phyloP scores from a whole-genome alignment of 1,140 invertebrate genomes.

The Aphaenogaster ashmeadi region DNA sequence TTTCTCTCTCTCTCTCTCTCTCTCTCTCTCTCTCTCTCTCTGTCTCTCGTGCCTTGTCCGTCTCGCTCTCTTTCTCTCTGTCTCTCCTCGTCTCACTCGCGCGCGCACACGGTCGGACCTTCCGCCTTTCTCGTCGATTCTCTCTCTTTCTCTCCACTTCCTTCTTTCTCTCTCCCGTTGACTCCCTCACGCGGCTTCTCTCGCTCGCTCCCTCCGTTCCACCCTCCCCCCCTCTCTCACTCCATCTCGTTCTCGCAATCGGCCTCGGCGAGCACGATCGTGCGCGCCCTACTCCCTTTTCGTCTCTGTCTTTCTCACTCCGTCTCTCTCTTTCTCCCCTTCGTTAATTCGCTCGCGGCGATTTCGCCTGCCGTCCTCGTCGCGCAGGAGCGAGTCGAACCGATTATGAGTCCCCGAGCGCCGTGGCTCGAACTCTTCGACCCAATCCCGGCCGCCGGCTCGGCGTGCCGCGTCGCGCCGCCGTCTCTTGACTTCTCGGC shows the following conservation, averaged over 20 bases:
- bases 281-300: slow-evolving; percentile 36
- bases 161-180: background rate
- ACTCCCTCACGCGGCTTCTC: background rate
- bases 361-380: slow-evolving; percentile 68
- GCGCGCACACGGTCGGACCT: background rate
- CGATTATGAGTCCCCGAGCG: slow-evolving; percentile 71
- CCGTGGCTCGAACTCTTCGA: slow-evolving; percentile 71
- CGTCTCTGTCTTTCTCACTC: background rate
- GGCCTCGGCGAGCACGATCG: slow-evolving; percentile 20
- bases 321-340: background rate
- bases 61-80: background rate
- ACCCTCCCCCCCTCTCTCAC: background rate
- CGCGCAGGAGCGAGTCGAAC: slow-evolving; percentile 65
- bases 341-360: slow-evolving; percentile 63
- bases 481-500: slow-evolving; percentile 66
- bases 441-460: slow-evolving; percentile 65
- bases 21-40: background rate
- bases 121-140: background rate
- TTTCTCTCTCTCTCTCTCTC: slow-evolving; percentile 63
- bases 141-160: background rate
- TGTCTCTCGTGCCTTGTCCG: too few species aligned
- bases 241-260: slow-evolving; percentile 9
- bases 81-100: slow-evolving; percentile 8
- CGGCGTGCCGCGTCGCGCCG: background rate
- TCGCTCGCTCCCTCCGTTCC: background rate